These are phyloP conservation scores for Harlomillsia oculata DNA, from an alignment of 1,140 invertebrate genomes.

Conservation along the genomic window DNA sequence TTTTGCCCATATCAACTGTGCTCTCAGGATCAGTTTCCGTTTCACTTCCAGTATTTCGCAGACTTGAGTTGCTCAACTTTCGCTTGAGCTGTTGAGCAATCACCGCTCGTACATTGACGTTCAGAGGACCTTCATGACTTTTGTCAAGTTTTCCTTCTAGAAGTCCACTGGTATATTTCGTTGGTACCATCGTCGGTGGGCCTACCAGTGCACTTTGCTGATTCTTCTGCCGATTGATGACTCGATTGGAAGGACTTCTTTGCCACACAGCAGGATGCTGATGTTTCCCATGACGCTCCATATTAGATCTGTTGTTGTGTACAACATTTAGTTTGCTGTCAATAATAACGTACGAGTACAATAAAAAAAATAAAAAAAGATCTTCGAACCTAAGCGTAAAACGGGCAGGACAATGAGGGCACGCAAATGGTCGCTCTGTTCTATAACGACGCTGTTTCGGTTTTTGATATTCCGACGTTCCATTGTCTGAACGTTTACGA, in stretches of 20 bases:
- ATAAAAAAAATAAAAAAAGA: not conserved
- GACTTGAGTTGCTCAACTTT: constrained; percentile 38
- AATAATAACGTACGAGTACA: not conserved
- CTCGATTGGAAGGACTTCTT: constrained; percentile 33
- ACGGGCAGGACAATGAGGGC: constrained; percentile 74
- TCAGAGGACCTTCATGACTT: constrained; percentile 43
- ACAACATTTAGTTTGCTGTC: not conserved
- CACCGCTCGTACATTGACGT: constrained; percentile 62
- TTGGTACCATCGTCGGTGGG: constrained; percentile 29
- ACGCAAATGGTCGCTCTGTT: constrained; percentile 80
- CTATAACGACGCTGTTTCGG: constrained; percentile 81
- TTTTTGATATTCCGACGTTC: constrained; percentile 81
- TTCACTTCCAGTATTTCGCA: constrained; percentile 23
- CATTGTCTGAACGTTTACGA: constrained; percentile 14
- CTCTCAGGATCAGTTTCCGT: constrained; percentile 38
- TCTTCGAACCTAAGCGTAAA: constrained; percentile 60
- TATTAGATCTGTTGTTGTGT: constrained; percentile 57
- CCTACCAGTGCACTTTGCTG: constrained; percentile 33
- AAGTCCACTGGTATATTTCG: constrained; percentile 13
- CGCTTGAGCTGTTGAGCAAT: constrained; percentile 65
- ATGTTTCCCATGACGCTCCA: constrained; percentile 87
- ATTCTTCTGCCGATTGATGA: constrained; percentile 49
- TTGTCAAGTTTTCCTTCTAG: constrained; percentile 10
- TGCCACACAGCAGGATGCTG: constrained; percentile 79
- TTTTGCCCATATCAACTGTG: constrained; percentile 12